These are phyloP conservation scores for Menura novaehollandiae DNA, from an alignment of 2,113 vertebrate species.

Conservation along the genomic window DNA sequence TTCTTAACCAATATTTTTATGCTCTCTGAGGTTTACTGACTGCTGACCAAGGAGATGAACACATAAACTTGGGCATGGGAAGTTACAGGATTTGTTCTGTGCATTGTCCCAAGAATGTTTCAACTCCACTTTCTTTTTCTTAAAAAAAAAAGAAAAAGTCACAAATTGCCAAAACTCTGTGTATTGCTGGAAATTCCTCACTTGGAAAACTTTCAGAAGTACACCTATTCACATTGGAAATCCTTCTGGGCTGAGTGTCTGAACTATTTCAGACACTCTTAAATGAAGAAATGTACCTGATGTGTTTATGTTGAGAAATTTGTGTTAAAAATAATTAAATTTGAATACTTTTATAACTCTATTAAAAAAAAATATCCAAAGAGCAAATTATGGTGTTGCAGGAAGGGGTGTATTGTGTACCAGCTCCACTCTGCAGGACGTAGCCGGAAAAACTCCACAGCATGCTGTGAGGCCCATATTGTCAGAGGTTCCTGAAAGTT, in stretches of 20 bases:
- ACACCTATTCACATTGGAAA: slow-evolving; percentile 32
- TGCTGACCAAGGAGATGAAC: slow-evolving; percentile 37
- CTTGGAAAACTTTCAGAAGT: not conserved
- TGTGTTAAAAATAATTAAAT: not conserved
- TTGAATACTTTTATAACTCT: not conserved
- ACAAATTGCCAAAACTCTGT: not conserved
- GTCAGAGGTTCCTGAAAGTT: not conserved
- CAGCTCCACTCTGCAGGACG: not conserved
- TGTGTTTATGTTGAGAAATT: not conserved
- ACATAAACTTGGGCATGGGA: slow-evolving; percentile 3
- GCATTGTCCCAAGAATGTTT: slow-evolving; percentile 8
- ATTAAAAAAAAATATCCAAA: not conserved
- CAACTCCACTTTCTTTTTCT: not conserved
- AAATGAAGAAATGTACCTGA: not conserved
- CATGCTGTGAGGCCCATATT: not conserved
- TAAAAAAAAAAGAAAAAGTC: not conserved
- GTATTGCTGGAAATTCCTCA: slow-evolving; percentile 47
- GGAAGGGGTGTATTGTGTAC: not conserved
- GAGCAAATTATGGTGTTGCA: not conserved
- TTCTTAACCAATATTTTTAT: not conserved
- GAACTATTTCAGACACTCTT: not conserved
- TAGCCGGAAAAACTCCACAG: not conserved
- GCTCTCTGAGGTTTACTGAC: slow-evolving; percentile 18
- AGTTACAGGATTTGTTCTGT: slow-evolving; percentile 34
- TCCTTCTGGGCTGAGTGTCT: not conserved